phyloP scores from a whole-genome alignment of 1,140 invertebrate species.

The Sipha flava region DNA sequence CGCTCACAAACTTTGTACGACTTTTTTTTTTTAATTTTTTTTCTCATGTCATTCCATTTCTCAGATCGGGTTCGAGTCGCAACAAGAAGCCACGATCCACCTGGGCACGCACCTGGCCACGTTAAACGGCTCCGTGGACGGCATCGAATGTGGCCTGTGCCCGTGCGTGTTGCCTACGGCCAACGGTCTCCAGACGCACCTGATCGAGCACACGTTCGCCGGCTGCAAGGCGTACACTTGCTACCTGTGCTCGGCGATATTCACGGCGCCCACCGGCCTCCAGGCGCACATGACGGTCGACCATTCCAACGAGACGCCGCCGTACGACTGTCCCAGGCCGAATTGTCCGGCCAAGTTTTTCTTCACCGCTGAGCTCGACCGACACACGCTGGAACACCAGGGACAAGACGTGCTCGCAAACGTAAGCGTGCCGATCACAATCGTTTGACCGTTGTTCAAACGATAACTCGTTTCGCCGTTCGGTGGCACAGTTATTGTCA shows the following conservation, averaged over 20 bases:
- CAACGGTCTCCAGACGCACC: conserved; percentile 74
- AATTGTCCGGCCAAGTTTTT: conserved; percentile 79
- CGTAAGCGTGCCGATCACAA: not conserved
- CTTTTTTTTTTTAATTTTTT: too few species aligned
- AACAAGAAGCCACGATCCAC: conserved; percentile 59
- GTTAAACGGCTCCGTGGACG: conserved; percentile 36
- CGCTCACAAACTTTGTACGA: too few species aligned
- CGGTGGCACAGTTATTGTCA: too few species aligned
- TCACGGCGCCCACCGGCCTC: conserved; percentile 64
- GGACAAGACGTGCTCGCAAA: conserved; percentile 23
- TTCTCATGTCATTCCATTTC: too few species aligned
- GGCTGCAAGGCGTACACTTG: conserved; percentile 74
- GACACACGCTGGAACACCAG: conserved; percentile 51
- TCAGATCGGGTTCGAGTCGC: conserved; percentile 46
- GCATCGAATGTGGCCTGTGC: conserved; percentile 67
- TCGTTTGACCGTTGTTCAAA: too few species aligned
- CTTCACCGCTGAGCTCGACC: conserved; percentile 82
- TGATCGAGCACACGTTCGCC: conserved; percentile 87
- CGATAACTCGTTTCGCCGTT: too few species aligned
- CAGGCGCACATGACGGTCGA: conserved; percentile 68
- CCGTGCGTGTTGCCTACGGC: conserved; percentile 59
- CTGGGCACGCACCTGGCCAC: conserved; percentile 44
- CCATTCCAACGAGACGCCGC: conserved; percentile 65
- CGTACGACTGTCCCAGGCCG: conserved; percentile 69
- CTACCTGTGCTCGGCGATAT: conserved; percentile 79